A percentile compares a stretch with the other conserved stretches of the same genome.
Evolutionary conservation across 2,888 invertebrate species (phyloP).

Genomic region (Strigamia maritima): DNA sequence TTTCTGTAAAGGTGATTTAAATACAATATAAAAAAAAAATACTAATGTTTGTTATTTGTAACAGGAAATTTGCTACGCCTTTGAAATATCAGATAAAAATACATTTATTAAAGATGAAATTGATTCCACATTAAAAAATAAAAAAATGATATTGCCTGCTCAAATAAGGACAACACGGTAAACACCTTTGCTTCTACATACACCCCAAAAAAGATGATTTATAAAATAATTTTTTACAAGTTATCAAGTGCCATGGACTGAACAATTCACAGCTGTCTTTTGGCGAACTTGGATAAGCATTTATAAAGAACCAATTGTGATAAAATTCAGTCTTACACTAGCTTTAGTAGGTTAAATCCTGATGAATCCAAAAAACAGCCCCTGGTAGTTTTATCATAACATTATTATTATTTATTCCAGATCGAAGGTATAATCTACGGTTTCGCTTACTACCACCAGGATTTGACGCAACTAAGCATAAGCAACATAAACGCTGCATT

Average conservation of each 20-base stretch:
- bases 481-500: slow-evolving; percentile 92
- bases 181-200: background rate
- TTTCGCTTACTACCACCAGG: slow-evolving; percentile 79
- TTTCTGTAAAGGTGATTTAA: too few species aligned
- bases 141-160: background rate
- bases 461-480: slow-evolving; percentile 78
- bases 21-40: too few species aligned
- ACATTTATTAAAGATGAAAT: background rate
- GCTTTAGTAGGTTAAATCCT: slow-evolving; percentile 74
- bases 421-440: slow-evolving; percentile 82
- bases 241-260: slow-evolving; percentile 73
- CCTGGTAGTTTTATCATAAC: too few species aligned
- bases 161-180: background rate
- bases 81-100: slow-evolving; percentile 46
- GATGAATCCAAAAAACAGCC: too few species aligned
- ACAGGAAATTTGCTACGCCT: too few species aligned
- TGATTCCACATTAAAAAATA: background rate
- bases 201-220: background rate
- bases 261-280: slow-evolving; percentile 81
- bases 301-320: slow-evolving; percentile 82
- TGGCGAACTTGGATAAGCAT: slow-evolving; percentile 88
- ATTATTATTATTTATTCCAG: too few species aligned
- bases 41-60: too few species aligned
- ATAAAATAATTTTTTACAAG: background rate
- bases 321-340: slow-evolving; percentile 82